phyloP scores from a whole-genome alignment of 2,113 vertebrate genomes.

The Corapipo altera region DNA sequence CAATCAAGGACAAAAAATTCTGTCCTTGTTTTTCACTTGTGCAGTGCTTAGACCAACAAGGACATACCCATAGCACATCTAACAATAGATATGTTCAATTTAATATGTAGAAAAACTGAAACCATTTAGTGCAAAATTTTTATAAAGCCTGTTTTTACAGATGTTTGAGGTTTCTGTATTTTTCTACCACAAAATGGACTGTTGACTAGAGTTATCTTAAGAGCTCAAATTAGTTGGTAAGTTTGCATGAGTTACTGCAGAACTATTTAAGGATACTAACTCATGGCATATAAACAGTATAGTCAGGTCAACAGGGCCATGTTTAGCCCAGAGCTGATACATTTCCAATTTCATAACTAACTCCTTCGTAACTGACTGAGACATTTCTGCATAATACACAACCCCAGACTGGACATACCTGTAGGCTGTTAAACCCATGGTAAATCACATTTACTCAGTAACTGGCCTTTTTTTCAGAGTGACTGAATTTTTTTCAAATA shows the following conservation, averaged over 20 bases:
- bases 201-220: not conserved
- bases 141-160: not conserved
- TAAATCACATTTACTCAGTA: not conserved
- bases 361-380: not conserved
- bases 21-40: not conserved
- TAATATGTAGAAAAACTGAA: not conserved
- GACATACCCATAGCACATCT: not conserved
- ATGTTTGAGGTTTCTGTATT: not conserved
- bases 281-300: not conserved
- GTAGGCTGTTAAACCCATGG: not conserved
- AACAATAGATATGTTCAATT: not conserved
- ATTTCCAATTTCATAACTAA: not conserved
- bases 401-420: not conserved
- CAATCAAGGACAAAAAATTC: not conserved
- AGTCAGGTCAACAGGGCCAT: not conserved
- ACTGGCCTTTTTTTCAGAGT: not conserved
- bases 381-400: not conserved
- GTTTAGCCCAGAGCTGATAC: constrained; percentile 5
- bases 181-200: not conserved
- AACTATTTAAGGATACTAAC: not conserved
- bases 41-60: not conserved
- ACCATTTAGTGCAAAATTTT: not conserved
- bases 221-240: not conserved
- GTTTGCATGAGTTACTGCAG: not conserved
- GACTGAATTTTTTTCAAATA: not conserved